phyloP scores from a whole-genome alignment of 2,888 invertebrate species.

The Polyommatus iphigenia region DNA sequence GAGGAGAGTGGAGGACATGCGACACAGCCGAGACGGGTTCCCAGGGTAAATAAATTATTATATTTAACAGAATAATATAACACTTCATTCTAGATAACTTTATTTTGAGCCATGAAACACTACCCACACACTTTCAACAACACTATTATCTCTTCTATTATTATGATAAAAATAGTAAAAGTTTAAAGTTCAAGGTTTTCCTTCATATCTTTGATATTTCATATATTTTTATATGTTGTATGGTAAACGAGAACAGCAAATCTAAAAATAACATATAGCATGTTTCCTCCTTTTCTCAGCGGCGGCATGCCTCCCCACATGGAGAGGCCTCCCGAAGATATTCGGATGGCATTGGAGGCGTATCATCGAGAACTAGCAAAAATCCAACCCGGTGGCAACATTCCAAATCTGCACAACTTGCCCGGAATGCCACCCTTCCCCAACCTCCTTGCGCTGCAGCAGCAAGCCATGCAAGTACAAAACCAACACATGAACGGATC shows the following conservation, averaged over 20 bases:
- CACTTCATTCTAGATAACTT: constrained; percentile 82
- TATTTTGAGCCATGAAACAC: not conserved
- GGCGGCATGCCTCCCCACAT: constrained; percentile 83
- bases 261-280: constrained; percentile 83
- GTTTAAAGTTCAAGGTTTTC: not conserved
- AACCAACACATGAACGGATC: constrained; percentile 83
- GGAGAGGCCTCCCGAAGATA: constrained; percentile 87
- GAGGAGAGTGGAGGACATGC: constrained; percentile 85
- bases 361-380: constrained; percentile 97
- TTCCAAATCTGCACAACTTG: constrained; percentile 78
- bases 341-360: constrained; percentile 93
- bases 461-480: constrained; percentile 77
- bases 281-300: constrained; percentile 93
- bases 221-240: constrained; percentile 10
- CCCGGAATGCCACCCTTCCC: constrained; percentile 81
- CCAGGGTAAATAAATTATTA: constrained; percentile 83
- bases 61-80: not conserved
- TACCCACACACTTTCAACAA: not conserved
- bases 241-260: constrained; percentile 66
- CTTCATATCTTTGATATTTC: not conserved
- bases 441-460: constrained; percentile 88
- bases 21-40: constrained; percentile 88
- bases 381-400: constrained; percentile 85
- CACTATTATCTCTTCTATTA: not conserved
- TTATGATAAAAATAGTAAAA: not conserved